Conservation (phyloP, 2,888 invertebrate genomes). For the Luperina nickerlii region DNA sequence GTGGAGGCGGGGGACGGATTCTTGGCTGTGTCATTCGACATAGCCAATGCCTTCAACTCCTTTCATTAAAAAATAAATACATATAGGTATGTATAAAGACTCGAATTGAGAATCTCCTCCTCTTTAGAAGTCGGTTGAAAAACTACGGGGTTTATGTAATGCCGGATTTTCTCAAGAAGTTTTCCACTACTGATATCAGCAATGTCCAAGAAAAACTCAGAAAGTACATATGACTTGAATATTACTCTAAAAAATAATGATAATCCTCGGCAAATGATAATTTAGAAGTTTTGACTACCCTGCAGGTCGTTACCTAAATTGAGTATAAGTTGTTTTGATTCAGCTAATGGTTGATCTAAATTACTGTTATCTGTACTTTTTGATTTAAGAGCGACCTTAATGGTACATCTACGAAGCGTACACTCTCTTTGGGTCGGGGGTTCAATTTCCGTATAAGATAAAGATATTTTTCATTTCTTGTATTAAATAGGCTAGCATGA, state of each 20-base stretch:
- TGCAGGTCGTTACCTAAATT: slow-evolving; percentile 40
- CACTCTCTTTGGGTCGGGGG: slow-evolving; percentile 12
- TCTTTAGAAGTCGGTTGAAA: no score
- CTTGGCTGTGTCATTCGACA: no score
- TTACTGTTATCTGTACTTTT: slow-evolving; percentile 40
- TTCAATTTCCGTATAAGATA: slow-evolving; percentile 43
- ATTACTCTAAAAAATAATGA: neutral
- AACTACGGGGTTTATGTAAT: no score
- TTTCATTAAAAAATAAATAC: no score
- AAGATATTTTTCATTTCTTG: slow-evolving; percentile 11
- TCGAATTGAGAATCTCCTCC: no score
- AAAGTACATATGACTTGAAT: neutral
- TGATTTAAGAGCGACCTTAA: slow-evolving; percentile 40
- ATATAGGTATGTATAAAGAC: no score
- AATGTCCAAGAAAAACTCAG: neutral
- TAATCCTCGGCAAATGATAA: neutral
- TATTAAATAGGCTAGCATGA: neutral
- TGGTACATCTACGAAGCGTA: slow-evolving; percentile 1
- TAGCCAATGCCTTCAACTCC: no score
- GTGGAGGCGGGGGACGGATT: no score
- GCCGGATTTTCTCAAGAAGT: neutral
- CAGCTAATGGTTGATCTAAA: slow-evolving; percentile 50
- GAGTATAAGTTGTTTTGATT: slow-evolving; percentile 35
- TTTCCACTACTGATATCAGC: no score
- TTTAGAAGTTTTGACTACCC: slow-evolving; percentile 58